phyloP scores from a whole-genome alignment of 2,113 vertebrate genomes.

The Glareola pratincola region DNA sequence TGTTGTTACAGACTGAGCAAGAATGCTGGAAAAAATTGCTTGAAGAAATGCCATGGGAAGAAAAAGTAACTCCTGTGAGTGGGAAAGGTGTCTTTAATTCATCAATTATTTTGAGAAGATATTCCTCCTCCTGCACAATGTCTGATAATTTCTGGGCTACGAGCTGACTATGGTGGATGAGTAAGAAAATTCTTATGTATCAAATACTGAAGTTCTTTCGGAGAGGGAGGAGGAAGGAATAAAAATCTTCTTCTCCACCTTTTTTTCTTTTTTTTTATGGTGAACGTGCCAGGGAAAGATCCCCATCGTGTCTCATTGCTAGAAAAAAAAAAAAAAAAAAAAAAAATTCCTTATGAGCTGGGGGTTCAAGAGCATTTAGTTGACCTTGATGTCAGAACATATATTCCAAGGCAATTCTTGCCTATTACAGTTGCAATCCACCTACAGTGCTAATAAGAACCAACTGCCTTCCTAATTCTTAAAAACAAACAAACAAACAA shows the following conservation, averaged over 20 bases:
- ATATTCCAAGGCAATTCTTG: background rate
- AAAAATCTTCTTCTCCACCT: background rate
- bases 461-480: background rate
- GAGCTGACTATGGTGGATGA: background rate
- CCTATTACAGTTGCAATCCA: background rate
- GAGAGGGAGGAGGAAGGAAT: background rate
- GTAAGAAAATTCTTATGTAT: background rate
- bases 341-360: accelerated
- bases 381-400: background rate
- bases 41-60: background rate
- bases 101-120: background rate
- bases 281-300: background rate
- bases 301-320: background rate
- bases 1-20: background rate
- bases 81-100: background rate
- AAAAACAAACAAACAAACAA: background rate
- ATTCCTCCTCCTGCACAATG: background rate
- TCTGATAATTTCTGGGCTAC: background rate
- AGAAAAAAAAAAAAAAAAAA: background rate
- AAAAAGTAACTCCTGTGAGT: background rate
- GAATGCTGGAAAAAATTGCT: background rate
- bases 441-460: background rate
- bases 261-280: too few relatives aligned
- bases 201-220: background rate
- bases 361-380: background rate